Percentiles rank a stretch among this genome's conserved stretches.
Evolutionary conservation across 2,113 vertebrate genomes (phyloP).

Genomic region (Tringa solitaria): DNA sequence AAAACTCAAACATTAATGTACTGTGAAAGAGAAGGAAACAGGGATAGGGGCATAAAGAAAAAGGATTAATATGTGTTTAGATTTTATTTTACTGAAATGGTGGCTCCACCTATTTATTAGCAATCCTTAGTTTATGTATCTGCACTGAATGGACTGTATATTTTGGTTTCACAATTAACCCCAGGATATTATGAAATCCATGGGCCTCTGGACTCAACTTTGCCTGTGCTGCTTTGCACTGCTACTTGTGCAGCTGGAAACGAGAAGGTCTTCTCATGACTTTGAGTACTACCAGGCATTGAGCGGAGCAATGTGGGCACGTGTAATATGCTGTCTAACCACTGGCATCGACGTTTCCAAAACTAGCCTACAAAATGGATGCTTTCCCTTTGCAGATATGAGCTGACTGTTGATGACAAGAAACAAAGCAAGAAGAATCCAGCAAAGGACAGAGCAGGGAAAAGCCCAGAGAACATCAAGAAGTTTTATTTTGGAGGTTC

Average conservation of each 20-base stretch:
- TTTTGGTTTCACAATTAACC: not conserved
- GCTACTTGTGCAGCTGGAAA: not conserved
- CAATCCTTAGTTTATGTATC: not conserved
- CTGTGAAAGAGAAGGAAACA: not conserved
- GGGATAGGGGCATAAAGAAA: not conserved
- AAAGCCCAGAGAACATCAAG: constrained; percentile 41
- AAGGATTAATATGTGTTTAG: not conserved
- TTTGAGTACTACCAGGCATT: not conserved
- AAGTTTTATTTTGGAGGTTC: constrained; percentile 92
- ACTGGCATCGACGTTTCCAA: not conserved
- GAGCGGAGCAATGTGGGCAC: not conserved
- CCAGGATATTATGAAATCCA: not conserved
- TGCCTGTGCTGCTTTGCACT: not conserved
- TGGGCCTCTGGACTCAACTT: not conserved
- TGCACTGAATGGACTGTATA: not conserved
- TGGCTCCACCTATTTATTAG: not conserved
- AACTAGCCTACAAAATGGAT: not conserved
- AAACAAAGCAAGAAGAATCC: constrained; percentile 82
- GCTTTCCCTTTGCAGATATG: constrained; percentile 77
- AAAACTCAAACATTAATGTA: not conserved
- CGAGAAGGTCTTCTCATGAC: not conserved
- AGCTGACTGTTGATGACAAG: constrained; percentile 88
- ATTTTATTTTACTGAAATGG: not conserved
- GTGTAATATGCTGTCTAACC: not conserved
- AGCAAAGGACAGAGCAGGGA: constrained; percentile 57